These are phyloP conservation scores for Lepeophtheirus salmonis DNA, from an alignment of 1,140 invertebrate genomes.

Conservation along the genomic window DNA sequence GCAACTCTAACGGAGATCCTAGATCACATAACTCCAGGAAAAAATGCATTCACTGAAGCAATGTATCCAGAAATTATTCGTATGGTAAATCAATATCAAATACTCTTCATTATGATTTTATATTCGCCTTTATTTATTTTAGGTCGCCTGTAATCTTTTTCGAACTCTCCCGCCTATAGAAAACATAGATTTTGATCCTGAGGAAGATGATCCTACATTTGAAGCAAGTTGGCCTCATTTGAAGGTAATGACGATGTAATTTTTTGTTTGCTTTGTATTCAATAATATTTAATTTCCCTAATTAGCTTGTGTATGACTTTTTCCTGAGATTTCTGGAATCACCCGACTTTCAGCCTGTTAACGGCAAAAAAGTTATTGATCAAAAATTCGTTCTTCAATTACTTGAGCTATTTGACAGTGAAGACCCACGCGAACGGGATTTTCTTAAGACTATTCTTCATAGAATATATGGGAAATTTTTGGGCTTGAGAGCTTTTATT, in stretches of 20 bases:
- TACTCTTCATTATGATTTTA: too few relatives aligned
- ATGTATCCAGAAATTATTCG: constrained; percentile 94
- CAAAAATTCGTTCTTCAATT: constrained; percentile 97
- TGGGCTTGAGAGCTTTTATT: constrained; percentile 92
- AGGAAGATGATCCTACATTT: constrained; percentile 95
- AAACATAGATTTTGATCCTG: constrained; percentile 98
- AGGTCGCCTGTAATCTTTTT: constrained; percentile 92
- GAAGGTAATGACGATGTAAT: constrained; percentile 29
- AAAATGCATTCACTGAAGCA: constrained; percentile 84
- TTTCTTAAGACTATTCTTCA: constrained; percentile 97
- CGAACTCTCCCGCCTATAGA: constrained; percentile 93
- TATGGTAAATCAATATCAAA: too few relatives aligned
- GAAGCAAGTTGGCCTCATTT: constrained; percentile 96
- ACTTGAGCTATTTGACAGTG: constrained; percentile 94
- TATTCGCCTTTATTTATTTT: neutral
- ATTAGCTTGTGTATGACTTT: constrained; percentile 88
- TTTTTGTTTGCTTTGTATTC: neutral
- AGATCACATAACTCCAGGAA: constrained; percentile 84
- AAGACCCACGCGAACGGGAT: constrained; percentile 95
- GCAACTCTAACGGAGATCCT: constrained; percentile 91
- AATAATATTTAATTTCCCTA: constrained; percentile 21
- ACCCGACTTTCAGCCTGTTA: constrained; percentile 84
- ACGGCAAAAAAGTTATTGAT: constrained; percentile 95
- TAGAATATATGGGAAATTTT: constrained; percentile 98
- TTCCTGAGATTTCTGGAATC: constrained; percentile 92